Base-by-base conservation (phyloP, 2,113 vertebrate genomes). In the Saccopteryx leptura region DNA sequence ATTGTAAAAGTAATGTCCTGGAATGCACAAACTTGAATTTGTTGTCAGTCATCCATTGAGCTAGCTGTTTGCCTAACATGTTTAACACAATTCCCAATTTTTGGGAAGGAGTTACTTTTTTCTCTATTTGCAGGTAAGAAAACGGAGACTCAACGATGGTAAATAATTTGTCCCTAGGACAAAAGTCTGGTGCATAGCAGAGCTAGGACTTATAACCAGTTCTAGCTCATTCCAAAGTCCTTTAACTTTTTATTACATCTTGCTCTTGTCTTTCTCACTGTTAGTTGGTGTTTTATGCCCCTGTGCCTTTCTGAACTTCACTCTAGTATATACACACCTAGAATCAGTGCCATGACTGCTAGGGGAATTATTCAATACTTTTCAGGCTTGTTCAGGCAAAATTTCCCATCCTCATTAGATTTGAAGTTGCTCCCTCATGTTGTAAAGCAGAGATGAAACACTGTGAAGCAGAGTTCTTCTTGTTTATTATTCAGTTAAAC, bases 331-430 rank as follows among this genome's bases (percentile, higher is more conserved):
- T 33, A 61, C 69, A 93, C 68, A 82, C 75, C 50, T 14, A n/a
- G 61, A 90, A 92, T 69, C 92, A 95, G 81, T 92, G 68, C 91
- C 65, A 63, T 9, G 28, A 94, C 83, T 76, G 88, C 60, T 60
- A 72, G 86, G 69, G 69, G 93, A 94, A 89, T 88, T 93, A 94
- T 86, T 94, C 95, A 84, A 81, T 90, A 91, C 75, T 93, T 94
- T 93, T 94, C 86, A 91, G 91, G 46, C 91, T 96, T 96, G 86
- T 97, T 95, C 89, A 90, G 93, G 86, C 88, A 96, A 96, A 97
- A 97, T 97, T 91, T 91, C 69, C 79, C 89, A 86, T 60, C 91
- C 69, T 97, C 95, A 98, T 97, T 95, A 97, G 88, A 96, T 97
- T 69, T 97, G 91, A 93, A 96, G 95, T 97, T 96, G 81, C 72